phyloP scores from a whole-genome alignment of 2,113 vertebrate species.

The Indicator indicator region DNA sequence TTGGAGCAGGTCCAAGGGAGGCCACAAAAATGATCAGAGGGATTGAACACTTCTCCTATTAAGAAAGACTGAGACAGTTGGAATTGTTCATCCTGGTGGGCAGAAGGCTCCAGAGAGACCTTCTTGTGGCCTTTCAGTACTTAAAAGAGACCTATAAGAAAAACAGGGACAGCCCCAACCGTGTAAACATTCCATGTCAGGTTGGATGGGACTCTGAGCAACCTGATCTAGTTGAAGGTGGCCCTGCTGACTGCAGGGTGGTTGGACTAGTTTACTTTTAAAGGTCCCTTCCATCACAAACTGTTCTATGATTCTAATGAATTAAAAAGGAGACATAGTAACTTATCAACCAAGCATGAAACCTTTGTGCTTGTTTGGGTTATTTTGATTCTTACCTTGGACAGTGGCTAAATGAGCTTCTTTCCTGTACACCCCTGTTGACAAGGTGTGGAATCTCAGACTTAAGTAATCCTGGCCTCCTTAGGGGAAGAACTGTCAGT shows the following conservation, averaged over 20 bases:
- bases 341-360: background rate
- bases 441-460: constrained; percentile 22
- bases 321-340: background rate
- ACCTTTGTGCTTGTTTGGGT: background rate
- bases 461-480: constrained; percentile 27
- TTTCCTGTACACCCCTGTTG: background rate
- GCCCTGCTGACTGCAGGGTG: background rate
- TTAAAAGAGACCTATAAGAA: too few relatives aligned
- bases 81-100: too few relatives aligned
- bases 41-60: too few relatives aligned
- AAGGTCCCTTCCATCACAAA: background rate
- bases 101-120: too few relatives aligned
- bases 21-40: too few relatives aligned
- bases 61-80: too few relatives aligned
- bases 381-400: background rate
- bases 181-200: background rate
- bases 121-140: too few relatives aligned
- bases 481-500: constrained; percentile 51
- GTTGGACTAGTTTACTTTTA: background rate
- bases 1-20: too few relatives aligned
- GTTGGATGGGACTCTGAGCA: background rate
- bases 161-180: background rate
- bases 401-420: background rate
- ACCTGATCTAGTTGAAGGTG: background rate
- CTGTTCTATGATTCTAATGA: background rate